Conservation (phyloP, 1,140 invertebrate genomes). For the Andrena cerasifolii region DNA sequence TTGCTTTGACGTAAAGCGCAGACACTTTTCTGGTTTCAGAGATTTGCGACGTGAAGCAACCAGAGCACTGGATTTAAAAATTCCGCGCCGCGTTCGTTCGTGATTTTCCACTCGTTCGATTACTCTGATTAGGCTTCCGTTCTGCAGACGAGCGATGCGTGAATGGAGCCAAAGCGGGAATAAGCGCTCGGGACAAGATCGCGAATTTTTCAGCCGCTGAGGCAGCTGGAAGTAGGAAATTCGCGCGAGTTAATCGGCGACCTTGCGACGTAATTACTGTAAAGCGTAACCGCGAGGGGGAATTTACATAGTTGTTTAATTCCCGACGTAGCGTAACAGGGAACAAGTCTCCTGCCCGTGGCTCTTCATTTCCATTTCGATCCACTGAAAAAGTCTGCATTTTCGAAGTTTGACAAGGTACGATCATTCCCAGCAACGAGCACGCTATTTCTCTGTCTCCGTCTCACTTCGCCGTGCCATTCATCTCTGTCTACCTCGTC, state of each 20-base stretch:
- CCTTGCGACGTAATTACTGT: constrained; percentile 6
- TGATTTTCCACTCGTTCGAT: too few species aligned
- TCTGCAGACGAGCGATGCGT: too few species aligned
- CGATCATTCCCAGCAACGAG: background rate
- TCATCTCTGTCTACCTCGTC: too few species aligned
- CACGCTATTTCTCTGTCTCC: constrained; percentile 2
- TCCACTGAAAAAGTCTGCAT: background rate
- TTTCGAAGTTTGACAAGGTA: background rate
- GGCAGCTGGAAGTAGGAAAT: background rate
- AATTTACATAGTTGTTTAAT: constrained; percentile 33
- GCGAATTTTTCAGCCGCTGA: background rate
- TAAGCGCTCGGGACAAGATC: background rate
- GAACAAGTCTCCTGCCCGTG: background rate
- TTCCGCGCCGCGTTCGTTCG: too few species aligned
- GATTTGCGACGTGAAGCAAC: too few species aligned
- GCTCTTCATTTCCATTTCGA: constrained; percentile 1
- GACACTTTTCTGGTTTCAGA: too few species aligned
- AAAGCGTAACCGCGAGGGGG: background rate
- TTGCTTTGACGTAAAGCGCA: too few species aligned
- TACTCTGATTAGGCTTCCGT: too few species aligned
- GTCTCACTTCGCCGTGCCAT: constrained; percentile 4
- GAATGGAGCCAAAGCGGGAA: too few species aligned
- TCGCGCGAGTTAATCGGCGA: background rate
- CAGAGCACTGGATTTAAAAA: too few species aligned
- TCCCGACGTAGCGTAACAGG: background rate